Base-by-base conservation (phyloP, 2,113 vertebrate species). In the Girardinichthys multiradiatus region DNA sequence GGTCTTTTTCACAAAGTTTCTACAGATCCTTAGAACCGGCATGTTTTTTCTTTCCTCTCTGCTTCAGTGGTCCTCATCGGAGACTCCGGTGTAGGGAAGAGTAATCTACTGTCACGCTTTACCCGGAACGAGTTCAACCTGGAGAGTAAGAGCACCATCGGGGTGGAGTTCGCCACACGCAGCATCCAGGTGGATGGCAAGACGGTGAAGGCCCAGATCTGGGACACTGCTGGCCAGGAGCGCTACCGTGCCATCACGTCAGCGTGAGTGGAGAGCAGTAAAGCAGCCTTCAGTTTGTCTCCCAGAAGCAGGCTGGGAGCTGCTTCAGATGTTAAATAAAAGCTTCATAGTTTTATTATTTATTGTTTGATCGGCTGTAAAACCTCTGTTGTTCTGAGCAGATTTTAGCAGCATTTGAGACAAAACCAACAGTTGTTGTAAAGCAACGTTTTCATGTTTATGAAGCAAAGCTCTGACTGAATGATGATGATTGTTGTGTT, bases 181-280 rank as follows among this genome's bases (percentile, higher is more conserved):
- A 94, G 92, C 86, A 94, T 94, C 72, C 90, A 93, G 77, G 91
- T 94, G 83, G 93, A 94, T 17, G 90, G 96, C 80, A 98, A 97
- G 93, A 97, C 97, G 21, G 96, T 98, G 90, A 98, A 98, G 89
- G 97, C 97, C 0, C 97, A 98, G 94, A 98, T 98, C 92, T 98
- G 97, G 97, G 97, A 98, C 70, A 98, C 97, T 0, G 97, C 97
- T 0, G 97, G 97, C 10, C 97, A 98, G 90, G 97, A 98, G 77
- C 95, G 97, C 84, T 98, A 98, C 92, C 94, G 97, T 0, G 97
- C 97, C 91, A 98, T 98, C 88, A 98, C 97, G 11, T 98, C 97
- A 0, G 97, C 97, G 97, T 98, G 90, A 95, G 97, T 94, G 28
- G 26, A 21, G 31, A 35, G 19, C 31, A 45, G 42, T 17, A 5